Conservation (phyloP, 1,140 invertebrate species). For the Brachionus asplanchnoidis region DNA sequence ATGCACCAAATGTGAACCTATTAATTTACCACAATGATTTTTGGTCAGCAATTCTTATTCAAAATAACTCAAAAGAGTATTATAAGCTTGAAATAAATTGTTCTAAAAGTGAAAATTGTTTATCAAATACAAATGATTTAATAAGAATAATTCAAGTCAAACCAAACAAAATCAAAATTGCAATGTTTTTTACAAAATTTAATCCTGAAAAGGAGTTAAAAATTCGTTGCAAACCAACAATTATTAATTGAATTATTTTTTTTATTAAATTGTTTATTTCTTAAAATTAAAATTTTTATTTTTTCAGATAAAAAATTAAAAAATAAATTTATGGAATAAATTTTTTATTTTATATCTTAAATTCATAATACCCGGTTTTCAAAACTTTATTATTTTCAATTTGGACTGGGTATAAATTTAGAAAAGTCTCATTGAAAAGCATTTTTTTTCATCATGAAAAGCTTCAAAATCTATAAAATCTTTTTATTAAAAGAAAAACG, state of each 20-base stretch:
- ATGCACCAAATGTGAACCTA: background rate
- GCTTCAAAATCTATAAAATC: background rate
- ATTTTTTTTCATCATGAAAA: background rate
- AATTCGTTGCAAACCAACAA: background rate
- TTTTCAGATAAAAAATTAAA: background rate
- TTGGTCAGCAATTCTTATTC: background rate
- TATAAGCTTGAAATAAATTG: background rate
- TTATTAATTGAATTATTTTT: background rate
- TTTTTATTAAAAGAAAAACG: background rate
- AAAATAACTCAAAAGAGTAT: background rate
- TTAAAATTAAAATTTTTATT: background rate
- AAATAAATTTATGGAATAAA: too few relatives aligned
- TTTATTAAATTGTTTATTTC: too few relatives aligned
- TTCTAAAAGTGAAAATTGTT: conserved; percentile 37
- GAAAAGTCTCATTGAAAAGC: too few relatives aligned
- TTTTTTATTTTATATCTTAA: too few relatives aligned
- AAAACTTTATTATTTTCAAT: background rate
- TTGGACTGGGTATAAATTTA: background rate
- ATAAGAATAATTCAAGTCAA: background rate
- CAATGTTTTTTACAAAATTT: background rate
- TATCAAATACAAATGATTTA: background rate
- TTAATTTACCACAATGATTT: background rate
- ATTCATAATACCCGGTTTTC: too few relatives aligned
- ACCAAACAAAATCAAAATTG: background rate
- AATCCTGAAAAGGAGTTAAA: background rate